Evolutionary conservation across 2,113 vertebrate genomes (phyloP).

Genomic region (Octodon degus): DNA sequence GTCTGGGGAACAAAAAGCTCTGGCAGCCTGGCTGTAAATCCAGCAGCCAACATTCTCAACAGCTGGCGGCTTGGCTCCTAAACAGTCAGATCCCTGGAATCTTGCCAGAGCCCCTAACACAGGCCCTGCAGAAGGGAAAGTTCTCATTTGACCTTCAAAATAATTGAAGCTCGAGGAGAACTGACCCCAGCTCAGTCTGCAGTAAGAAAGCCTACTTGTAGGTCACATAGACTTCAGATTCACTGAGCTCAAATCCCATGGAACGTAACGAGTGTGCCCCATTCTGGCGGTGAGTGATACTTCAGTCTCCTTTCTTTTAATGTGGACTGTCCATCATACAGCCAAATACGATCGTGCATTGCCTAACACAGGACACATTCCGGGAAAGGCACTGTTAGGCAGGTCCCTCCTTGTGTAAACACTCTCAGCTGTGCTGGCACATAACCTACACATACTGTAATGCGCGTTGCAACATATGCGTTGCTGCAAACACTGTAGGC

Average conservation of each 20-base stretch:
- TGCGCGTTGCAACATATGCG: too few relatives aligned
- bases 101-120: background rate
- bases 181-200: conserved; percentile 9
- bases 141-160: conserved; percentile 2
- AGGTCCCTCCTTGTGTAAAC: background rate
- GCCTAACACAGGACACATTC: background rate
- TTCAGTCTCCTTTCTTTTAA: background rate
- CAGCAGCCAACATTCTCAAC: background rate
- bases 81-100: background rate
- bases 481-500: background rate
- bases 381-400: background rate
- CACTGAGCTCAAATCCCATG: background rate
- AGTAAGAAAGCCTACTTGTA: background rate
- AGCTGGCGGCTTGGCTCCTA: background rate
- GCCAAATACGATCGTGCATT: background rate
- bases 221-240: background rate
- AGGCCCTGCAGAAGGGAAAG: background rate
- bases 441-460: background rate
- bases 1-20: background rate
- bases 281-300: background rate
- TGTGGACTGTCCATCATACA: background rate
- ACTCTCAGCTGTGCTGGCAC: background rate
- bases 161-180: background rate
- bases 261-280: background rate
- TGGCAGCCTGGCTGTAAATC: background rate